Evolutionary conservation across 2,113 vertebrate species (phyloP).

Genomic region (Pionites leucogaster): DNA sequence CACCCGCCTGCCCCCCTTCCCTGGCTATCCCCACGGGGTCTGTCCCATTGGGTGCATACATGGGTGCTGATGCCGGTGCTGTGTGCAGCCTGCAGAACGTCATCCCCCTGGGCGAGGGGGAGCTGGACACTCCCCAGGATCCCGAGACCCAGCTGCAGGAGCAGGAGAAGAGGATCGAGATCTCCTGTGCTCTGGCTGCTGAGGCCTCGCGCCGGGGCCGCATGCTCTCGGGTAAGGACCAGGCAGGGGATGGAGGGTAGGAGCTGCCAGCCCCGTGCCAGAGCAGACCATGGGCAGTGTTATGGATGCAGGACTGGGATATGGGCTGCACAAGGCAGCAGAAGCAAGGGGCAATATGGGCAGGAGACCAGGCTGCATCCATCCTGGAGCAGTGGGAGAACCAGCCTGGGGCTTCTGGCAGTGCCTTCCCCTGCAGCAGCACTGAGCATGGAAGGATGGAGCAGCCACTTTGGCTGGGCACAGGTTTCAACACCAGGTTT

Average conservation of each 20-base stretch:
- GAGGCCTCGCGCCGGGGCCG: conserved; percentile 94
- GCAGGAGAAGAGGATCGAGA: conserved; percentile 96
- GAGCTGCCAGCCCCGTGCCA: fast-evolving
- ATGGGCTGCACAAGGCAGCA: not conserved
- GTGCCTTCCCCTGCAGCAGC: not conserved
- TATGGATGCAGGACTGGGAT: not conserved
- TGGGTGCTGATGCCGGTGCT: not conserved
- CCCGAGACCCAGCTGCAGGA: conserved; percentile 91
- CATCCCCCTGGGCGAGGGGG: conserved; percentile 87
- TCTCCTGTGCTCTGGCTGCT: conserved; percentile 92
- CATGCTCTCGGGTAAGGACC: conserved; percentile 90
- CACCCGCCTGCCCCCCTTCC: not conserved
- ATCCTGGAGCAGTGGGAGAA: not conserved
- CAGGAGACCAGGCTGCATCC: not conserved
- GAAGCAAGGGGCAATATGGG: fast-evolving
- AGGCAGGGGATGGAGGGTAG: fast-evolving
- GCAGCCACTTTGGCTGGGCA: fast-evolving
- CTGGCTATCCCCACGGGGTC: fast-evolving
- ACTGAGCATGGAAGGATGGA: not conserved
- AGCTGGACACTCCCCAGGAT: conserved; percentile 81
- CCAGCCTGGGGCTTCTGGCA: not conserved
- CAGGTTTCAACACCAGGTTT: not conserved
- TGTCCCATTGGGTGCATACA: fast-evolving
- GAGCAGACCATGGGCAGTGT: fast-evolving
- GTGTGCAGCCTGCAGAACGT: conserved; percentile 90